Conservation (phyloP, 2,113 vertebrate genomes). For the Podilymbus podiceps region DNA sequence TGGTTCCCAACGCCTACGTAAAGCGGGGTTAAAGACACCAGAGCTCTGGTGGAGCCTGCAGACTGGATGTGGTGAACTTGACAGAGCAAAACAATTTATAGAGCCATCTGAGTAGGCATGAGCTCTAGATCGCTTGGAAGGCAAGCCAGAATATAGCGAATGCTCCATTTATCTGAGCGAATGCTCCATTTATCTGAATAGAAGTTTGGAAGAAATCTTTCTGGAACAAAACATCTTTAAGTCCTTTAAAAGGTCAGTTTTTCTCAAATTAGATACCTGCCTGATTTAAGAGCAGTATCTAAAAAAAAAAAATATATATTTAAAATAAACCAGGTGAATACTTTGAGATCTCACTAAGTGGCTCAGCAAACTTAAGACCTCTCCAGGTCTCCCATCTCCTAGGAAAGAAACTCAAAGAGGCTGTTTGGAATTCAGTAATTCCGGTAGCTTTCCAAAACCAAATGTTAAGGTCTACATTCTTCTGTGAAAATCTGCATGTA, state of each 20-base stretch:
- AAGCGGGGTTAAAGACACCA: rapidly evolving
- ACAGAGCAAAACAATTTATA: no score
- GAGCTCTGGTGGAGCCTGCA: no score
- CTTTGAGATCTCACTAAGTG: not conserved
- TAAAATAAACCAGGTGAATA: not conserved
- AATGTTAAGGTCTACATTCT: not conserved
- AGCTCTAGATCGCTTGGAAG: not conserved
- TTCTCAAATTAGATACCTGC: not conserved
- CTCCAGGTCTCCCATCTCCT: not conserved
- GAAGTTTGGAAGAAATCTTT: not conserved
- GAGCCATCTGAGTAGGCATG: no score
- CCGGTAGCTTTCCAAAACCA: not conserved
- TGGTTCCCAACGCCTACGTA: not conserved
- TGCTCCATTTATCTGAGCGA: not conserved
- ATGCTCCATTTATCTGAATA: not conserved
- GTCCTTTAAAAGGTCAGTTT: not conserved
- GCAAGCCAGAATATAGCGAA: not conserved
- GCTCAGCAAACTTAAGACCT: not conserved
- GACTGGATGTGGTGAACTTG: not conserved
- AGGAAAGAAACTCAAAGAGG: not conserved
- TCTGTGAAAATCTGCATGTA: not conserved
- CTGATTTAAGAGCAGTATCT: not conserved
- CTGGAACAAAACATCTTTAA: not conserved
- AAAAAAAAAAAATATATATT: not conserved
- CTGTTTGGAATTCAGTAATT: not conserved